These are phyloP conservation scores for Epinephelus lanceolatus DNA, from an alignment of 2,113 vertebrate species.

Conservation along the genomic window DNA sequence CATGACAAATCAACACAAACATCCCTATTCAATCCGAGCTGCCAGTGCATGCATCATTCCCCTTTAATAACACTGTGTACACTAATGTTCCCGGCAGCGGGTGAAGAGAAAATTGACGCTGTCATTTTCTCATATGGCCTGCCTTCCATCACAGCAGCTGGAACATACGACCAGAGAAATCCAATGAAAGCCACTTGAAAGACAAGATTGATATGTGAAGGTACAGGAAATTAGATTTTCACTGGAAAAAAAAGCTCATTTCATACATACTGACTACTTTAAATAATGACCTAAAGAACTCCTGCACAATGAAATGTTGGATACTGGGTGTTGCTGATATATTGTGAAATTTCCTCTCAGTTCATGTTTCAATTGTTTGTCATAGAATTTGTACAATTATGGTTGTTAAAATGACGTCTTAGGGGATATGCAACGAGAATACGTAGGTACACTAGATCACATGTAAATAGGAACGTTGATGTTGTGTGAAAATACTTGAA, in stretches of 20 bases:
- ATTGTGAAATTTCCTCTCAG: slow-evolving; percentile 26
- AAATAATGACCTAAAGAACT: slow-evolving; percentile 21
- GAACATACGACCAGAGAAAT: slow-evolving; percentile 25
- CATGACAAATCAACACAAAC: slow-evolving; percentile 51
- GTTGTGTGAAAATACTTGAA: slow-evolving; percentile 76
- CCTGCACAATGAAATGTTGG: slow-evolving; percentile 15
- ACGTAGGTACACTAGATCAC: slow-evolving; percentile 39
- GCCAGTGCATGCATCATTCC: slow-evolving; percentile 58
- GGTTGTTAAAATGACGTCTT: slow-evolving; percentile 46
- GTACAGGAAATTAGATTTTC: slow-evolving; percentile 28
- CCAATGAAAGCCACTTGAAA: slow-evolving; percentile 11
- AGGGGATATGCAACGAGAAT: slow-evolving; percentile 57
- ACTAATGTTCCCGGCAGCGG: slow-evolving; percentile 44
- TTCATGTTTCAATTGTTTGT: slow-evolving; percentile 29
- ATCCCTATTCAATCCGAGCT: slow-evolving; percentile 32
- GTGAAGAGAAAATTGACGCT: slow-evolving; percentile 60
- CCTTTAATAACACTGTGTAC: slow-evolving; percentile 64
- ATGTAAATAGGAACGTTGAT: slow-evolving; percentile 76
- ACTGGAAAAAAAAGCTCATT: neutral
- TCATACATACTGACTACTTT: slow-evolving; percentile 18
- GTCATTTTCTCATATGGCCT: slow-evolving; percentile 58
- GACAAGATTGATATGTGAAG: neutral
- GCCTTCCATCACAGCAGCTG: slow-evolving; percentile 27
- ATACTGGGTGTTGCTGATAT: slow-evolving; percentile 15
- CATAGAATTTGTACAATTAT: slow-evolving; percentile 49